Evolutionary conservation across 2,113 vertebrate species (phyloP).

Genomic region (Brienomyrus longianalis): DNA sequence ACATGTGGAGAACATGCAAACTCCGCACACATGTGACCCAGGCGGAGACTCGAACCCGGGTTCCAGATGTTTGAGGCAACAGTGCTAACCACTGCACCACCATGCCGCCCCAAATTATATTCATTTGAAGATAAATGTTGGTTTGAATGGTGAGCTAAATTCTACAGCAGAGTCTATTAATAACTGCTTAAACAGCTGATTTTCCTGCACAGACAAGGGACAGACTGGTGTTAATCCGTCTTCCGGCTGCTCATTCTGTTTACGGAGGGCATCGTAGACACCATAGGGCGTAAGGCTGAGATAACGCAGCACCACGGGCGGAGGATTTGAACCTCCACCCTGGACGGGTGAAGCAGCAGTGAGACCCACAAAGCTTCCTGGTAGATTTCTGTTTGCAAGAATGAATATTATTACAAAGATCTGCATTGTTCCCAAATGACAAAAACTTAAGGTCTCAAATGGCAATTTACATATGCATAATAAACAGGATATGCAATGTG

Average conservation of each 20-base stretch:
- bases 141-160: not conserved
- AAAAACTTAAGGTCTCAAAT: not conserved
- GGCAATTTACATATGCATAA: not conserved
- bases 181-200: not conserved
- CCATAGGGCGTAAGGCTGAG: not conserved
- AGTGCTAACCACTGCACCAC: too few relatives aligned
- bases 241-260: not conserved
- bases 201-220: not conserved
- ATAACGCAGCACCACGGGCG: not conserved
- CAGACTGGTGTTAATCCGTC: conserved; percentile 1
- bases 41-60: too few relatives aligned
- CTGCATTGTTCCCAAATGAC: not conserved
- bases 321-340: not conserved
- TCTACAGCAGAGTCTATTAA: not conserved
- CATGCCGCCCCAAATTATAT: not conserved
- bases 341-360: not conserved
- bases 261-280: not conserved
- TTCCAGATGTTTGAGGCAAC: too few relatives aligned
- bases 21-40: too few relatives aligned
- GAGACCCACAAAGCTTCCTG: not conserved
- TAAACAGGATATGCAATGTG: not conserved
- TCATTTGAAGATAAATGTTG: not conserved
- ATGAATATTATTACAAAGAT: not conserved
- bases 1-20: too few relatives aligned
- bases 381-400: not conserved